phyloP scores from a whole-genome alignment of 2,888 invertebrate species.

The Drosophila hawaiiensis region DNA sequence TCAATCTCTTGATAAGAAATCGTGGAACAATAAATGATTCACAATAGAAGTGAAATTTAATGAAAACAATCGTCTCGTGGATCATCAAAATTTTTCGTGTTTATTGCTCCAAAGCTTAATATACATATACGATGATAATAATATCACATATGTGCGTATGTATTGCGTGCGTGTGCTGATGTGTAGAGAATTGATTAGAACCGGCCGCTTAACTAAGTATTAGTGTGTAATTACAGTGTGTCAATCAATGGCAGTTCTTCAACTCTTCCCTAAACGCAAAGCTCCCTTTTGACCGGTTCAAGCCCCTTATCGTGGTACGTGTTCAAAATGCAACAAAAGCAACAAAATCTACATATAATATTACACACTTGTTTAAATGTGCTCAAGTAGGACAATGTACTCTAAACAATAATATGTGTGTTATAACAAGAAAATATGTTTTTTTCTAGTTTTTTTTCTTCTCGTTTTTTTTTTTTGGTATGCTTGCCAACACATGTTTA shows the following conservation, averaged over 20 bases:
- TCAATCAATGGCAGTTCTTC: constrained; percentile 40
- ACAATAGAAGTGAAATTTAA: neutral
- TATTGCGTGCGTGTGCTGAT: neutral
- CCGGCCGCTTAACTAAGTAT: constrained; percentile 1
- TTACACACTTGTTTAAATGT: constrained; percentile 1
- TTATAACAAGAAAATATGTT: neutral
- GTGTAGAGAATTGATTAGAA: constrained; percentile 11
- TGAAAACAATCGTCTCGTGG: neutral
- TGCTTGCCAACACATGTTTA: constrained; percentile 17
- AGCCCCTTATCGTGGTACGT: constrained; percentile 59
- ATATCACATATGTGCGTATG: neutral
- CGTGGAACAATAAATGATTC: neutral
- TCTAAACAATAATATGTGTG: neutral
- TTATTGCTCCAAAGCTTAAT: neutral
- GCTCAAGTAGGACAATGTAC: constrained; percentile 6
- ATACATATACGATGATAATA: neutral
- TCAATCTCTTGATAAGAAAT: neutral
- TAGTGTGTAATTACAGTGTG: constrained; percentile 13
- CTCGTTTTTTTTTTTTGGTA: neutral
- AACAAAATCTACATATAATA: neutral
- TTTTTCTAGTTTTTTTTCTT: neutral
- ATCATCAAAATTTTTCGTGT: neutral
- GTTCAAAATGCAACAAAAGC: constrained; percentile 16
- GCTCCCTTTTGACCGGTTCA: constrained; percentile 37
- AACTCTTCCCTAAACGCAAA: constrained; percentile 27